Conservation (phyloP, 2,797 vertebrate genomes). For the Micromesistius poutassou region DNA sequence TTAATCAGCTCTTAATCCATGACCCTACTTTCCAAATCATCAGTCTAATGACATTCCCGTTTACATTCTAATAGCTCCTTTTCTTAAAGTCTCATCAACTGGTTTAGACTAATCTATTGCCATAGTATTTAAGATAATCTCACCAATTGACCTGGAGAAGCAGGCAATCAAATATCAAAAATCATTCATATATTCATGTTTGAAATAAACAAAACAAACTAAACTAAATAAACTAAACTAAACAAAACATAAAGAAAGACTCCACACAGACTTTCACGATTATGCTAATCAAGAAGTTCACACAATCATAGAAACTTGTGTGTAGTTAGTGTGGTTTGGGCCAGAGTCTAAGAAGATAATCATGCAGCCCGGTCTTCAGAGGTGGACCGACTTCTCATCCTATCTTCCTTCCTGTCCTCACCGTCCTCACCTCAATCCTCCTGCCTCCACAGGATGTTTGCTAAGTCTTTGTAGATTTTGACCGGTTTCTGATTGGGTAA, state of each 20-base stretch:
- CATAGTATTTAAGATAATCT: background rate
- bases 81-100: background rate
- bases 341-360: background rate
- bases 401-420: background rate
- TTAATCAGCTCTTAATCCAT: background rate
- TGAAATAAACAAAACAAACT: background rate
- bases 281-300: background rate
- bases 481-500: slow-evolving; percentile 2
- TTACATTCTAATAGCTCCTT: background rate
- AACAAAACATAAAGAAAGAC: too few relatives aligned
- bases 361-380: background rate
- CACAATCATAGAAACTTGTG: background rate
- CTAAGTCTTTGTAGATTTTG: background rate
- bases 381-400: background rate
- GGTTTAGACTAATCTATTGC: background rate
- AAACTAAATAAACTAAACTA: too few relatives aligned
- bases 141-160: background rate
- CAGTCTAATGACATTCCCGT: background rate
- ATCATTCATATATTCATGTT: background rate
- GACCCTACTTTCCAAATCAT: background rate
- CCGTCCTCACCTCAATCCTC: background rate
- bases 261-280: background rate
- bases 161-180: background rate
- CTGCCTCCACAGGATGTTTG: background rate
- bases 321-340: background rate